Base-by-base conservation (phyloP, 2,888 invertebrate species). In the Stegophylla sp. region DNA sequence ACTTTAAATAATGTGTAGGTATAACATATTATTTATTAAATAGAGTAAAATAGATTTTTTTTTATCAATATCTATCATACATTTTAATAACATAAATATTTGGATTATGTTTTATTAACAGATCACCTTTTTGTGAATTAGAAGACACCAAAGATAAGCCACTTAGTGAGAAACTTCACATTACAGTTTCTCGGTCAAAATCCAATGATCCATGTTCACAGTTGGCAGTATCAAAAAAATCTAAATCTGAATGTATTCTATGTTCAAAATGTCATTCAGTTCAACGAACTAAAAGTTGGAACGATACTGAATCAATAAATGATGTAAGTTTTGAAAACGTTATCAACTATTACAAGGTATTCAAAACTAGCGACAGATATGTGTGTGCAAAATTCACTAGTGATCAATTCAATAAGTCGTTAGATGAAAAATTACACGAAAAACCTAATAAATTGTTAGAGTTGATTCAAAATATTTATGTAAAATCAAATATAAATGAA, bases 311-410 rank as follows among this genome's bases (percentile, higher is more conserved):
- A 41, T 23, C 71, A 51, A 48, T 71, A 69, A 79, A 79, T 34
- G 79, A 79, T 48, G 69, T 79, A 17, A 71, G 48, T 63, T 79
- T 79, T 51, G 79, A 79, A 61, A 79, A 79, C 41, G 79, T 79
- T 23, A 71, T 79, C 23, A 71, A 79, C n/a, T 79, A 79, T 61
- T 79, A 79, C n/a, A 79, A 71, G 26, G 63, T 79, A 51, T 79
- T 71, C 23, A 79, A 71, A 41, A 71, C 71, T 17, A 71, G 71
- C n/a, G 71, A 71, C 51, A 61, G 61, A 41, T 71, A 79, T 3
- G 69, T 79, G 3, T 61, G 69, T n/a, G 48, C 69, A n/a, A 61
- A 79, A 61, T 79, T 79, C 20, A 71, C 79, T 20, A 51, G 51
- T 51, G 61, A 71, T 71, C 48, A 63, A 3, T 71, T 69, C 15